A percentile compares a stretch with the other conserved stretches of the same genome.
Conservation (phyloP, 2,888 invertebrate species). For the Hypomecis punctinalis region DNA sequence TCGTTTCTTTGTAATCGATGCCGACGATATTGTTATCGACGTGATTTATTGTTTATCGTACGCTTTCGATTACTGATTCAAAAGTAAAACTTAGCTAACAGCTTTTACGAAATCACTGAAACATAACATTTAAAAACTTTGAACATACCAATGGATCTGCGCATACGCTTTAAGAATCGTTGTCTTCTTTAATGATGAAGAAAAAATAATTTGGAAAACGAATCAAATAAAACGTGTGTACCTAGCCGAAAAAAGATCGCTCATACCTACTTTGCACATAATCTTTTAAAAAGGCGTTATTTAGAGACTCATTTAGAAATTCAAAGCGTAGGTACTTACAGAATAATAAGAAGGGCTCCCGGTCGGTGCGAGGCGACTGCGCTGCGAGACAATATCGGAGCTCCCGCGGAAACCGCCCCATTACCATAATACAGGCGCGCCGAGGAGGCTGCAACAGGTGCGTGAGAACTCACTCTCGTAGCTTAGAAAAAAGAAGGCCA, state of each 20-base stretch:
- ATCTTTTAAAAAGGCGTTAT: too few species aligned
- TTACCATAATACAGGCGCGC: constrained; percentile 34
- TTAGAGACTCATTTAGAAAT: constrained; percentile 9
- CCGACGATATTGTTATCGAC: constrained; percentile 37
- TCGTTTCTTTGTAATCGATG: constrained; percentile 45
- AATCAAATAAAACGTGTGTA: too few species aligned
- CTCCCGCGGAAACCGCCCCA: constrained; percentile 21
- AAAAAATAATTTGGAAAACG: too few species aligned
- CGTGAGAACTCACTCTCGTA: constrained; percentile 71
- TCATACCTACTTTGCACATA: too few species aligned
- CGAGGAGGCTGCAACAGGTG: constrained; percentile 65
- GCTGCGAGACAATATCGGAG: constrained; percentile 25
- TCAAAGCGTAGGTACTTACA: constrained; percentile 1
- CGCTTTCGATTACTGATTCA: constrained; percentile 16
- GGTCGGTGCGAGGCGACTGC: background rate
- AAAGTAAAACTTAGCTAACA: background rate
- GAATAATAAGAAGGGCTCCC: constrained; percentile 1
- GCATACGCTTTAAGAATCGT: too few species aligned
- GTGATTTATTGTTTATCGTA: constrained; percentile 38
- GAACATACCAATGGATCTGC: too few species aligned
- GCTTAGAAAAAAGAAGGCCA: constrained; percentile 63
- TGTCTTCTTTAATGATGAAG: too few species aligned
- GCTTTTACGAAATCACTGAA: background rate
- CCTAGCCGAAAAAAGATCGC: too few species aligned
- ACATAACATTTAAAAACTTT: background rate